phyloP scores from a whole-genome alignment of 2,888 invertebrate genomes.

The Leptopterna dolabrata region DNA sequence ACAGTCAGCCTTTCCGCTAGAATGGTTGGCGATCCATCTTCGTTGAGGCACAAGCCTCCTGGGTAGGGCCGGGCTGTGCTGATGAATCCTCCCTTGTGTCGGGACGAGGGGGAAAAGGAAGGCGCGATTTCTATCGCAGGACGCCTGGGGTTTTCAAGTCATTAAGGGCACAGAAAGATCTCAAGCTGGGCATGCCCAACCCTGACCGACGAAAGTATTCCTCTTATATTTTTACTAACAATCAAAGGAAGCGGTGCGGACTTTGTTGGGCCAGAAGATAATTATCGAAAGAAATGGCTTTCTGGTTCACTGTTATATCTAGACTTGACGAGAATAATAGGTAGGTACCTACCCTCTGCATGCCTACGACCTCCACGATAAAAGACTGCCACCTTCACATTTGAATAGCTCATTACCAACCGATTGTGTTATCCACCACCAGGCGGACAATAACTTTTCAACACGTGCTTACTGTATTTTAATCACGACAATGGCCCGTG shows the following conservation, averaged over 20 bases:
- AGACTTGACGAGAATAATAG: not conserved
- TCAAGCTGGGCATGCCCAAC: not conserved
- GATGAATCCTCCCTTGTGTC: not conserved
- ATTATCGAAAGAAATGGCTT: constrained; percentile 13
- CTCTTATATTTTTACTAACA: not conserved
- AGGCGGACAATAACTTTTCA: not conserved
- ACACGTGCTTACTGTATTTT: not conserved
- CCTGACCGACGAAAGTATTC: not conserved
- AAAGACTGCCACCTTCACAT: not conserved
- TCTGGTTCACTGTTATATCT: not conserved
- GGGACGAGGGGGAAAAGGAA: not conserved
- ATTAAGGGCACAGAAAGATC: not conserved
- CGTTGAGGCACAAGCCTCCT: not conserved
- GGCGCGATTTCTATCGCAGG: constrained; percentile 1
- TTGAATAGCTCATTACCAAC: constrained; percentile 15
- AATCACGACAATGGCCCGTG: not conserved
- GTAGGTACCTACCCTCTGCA: too few relatives aligned
- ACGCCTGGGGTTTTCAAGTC: constrained; percentile 23
- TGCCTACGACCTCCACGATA: not conserved
- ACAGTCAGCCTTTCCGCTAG: not conserved
- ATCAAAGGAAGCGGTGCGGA: not conserved
- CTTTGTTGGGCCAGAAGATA: not conserved
- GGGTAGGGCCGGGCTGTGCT: not conserved
- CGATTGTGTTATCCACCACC: not conserved
- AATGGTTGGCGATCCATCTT: constrained; percentile 8